Conservation (phyloP, 2,797 vertebrate genomes). For the Zenarchopterus dispar region DNA sequence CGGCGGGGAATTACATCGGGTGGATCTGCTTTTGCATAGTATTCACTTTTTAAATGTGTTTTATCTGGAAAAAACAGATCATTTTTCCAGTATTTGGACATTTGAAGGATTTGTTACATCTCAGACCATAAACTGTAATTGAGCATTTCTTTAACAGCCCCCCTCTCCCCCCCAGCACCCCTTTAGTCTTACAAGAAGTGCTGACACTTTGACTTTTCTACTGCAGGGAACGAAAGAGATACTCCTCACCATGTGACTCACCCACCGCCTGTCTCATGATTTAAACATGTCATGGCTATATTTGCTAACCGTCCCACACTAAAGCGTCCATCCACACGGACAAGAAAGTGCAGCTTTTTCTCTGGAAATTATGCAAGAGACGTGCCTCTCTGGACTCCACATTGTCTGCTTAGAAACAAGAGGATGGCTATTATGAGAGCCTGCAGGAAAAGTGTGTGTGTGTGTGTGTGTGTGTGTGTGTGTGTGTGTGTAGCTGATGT, state of each 20-base stretch:
- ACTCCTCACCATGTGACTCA: slow-evolving; percentile 30
- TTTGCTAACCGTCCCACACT: slow-evolving; percentile 38
- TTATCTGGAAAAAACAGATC: not conserved
- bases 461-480: slow-evolving; percentile 8
- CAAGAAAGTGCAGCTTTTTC: slow-evolving; percentile 25
- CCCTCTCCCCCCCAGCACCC: not conserved
- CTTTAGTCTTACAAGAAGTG: not conserved
- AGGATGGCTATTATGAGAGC: not conserved
- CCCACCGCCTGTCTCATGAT: slow-evolving; percentile 46
- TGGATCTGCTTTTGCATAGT: not conserved
- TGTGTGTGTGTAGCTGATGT: slow-evolving; percentile 10
- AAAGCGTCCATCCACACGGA: slow-evolving; percentile 13
- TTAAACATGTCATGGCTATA: slow-evolving; percentile 62
- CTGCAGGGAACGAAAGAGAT: not conserved
- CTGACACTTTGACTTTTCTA: slow-evolving; percentile 14
- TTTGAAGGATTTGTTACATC: slow-evolving; percentile 1
- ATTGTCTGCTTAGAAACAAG: slow-evolving; percentile 22
- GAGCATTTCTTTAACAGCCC: not conserved
- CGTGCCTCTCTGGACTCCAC: slow-evolving; percentile 2
- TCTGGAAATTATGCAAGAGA: slow-evolving; percentile 34
- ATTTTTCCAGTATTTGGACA: not conserved
- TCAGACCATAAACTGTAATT: not conserved
- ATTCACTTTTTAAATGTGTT: slow-evolving; percentile 3
- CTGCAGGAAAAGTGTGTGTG: slow-evolving; percentile 4
- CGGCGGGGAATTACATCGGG: slow-evolving; percentile 30